Evolutionary conservation across 2,888 invertebrate genomes (phyloP), one percentile per base, ranked within the genome.

Genomic region (Busseola fusca): DNA sequence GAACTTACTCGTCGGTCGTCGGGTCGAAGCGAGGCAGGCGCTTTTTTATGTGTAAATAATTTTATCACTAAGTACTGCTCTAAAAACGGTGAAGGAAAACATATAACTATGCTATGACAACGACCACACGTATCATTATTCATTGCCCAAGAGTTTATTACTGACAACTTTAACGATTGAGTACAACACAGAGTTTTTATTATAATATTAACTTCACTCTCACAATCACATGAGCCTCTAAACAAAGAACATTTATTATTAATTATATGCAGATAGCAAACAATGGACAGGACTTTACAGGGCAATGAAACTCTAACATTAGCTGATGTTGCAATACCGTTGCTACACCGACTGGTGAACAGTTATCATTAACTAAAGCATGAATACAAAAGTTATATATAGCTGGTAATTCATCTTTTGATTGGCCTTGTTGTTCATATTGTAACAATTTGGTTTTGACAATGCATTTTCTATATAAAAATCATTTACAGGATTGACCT

Each of bases 351-450:
- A 70, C 84, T 86, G 77, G 78, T 64, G 84, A 83, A 84, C 82
- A 68, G 86, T 81, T 83, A 87, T 87, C 89, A 91, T 91, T 91
- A 91, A 90, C 91, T 88, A 88, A 84, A 86, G 67, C 72, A 76
- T 84, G 86, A 89, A 90, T 86, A 86, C 86, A 80, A 80, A 84
- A 80, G 72, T 52, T 77, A 18, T 56, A 52, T 58, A 59, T 69
- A 21, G 67, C 45, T 40, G 16, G 66, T 73, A 67, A 80, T 80
- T 69, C 64, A 80, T 80, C 79, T 80, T 64, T 76, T 14, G 16
- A 30, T 9, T 65, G 69, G 42, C 59, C 56, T 52, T 50, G n/a
- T 14, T 63, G 18, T 67, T 60, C 6, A n/a, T 45, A 21, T 62
- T 69, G 18, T 64, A 18, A 37, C 6, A 7, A 6, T 34, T 34